Evolutionary conservation across 1,140 invertebrate species (phyloP).

Genomic region (Drosophila willistoni): DNA sequence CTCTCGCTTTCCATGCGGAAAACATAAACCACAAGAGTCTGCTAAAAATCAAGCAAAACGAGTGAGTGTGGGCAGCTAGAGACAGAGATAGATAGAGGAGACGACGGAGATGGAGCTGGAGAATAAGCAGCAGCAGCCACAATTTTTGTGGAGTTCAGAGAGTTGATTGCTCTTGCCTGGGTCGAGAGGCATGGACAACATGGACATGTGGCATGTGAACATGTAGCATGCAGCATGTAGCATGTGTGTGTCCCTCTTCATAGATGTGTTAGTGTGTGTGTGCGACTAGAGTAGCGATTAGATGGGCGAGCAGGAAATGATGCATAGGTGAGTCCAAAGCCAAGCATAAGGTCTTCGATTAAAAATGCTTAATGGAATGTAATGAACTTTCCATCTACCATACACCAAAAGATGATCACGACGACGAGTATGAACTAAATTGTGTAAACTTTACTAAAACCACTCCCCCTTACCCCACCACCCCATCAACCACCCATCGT

Average conservation of each 20-base stretch:
- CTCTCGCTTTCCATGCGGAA: slow-evolving; percentile 25
- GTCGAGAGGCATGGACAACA: slow-evolving; percentile 26
- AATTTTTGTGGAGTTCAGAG: slow-evolving; percentile 21
- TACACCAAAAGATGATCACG: slow-evolving; percentile 18
- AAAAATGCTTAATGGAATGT: slow-evolving; percentile 40
- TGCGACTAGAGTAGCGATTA: slow-evolving; percentile 53
- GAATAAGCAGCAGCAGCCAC: neutral
- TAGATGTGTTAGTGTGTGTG: neutral
- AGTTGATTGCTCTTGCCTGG: slow-evolving; percentile 50
- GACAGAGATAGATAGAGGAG: neutral
- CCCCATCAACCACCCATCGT: neutral
- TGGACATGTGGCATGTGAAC: slow-evolving; percentile 33
- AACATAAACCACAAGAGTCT: slow-evolving; percentile 57
- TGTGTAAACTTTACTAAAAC: neutral
- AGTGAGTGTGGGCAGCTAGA: slow-evolving; percentile 10
- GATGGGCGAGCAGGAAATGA: slow-evolving; percentile 48
- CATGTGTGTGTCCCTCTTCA: slow-evolving; percentile 4
- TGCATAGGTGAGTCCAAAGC: slow-evolving; percentile 26
- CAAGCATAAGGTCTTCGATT: slow-evolving; percentile 21
- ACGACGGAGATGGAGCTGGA: neutral
- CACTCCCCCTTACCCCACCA: neutral
- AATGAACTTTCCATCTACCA: slow-evolving; percentile 33
- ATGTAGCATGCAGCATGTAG: slow-evolving; percentile 9
- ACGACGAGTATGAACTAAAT: slow-evolving; percentile 8
- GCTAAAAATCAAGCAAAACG: slow-evolving; percentile 12